phyloP scores from a whole-genome alignment of 2,888 invertebrate genomes.

The Charanyca ferruginea region DNA sequence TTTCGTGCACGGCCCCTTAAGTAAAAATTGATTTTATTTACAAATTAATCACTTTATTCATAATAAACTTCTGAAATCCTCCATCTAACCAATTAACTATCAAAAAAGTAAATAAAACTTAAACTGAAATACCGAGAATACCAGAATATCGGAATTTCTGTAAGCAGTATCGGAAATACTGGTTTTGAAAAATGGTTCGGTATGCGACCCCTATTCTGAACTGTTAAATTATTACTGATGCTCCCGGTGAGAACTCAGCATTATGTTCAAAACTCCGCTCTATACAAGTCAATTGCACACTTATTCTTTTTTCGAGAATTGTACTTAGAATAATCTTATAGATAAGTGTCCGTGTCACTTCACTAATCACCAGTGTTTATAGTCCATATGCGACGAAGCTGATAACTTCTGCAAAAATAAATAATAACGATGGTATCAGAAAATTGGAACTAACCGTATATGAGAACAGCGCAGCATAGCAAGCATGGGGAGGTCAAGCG shows the following conservation, averaged over 20 bases:
- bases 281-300: slow-evolving; percentile 24
- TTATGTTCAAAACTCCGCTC: slow-evolving; percentile 20
- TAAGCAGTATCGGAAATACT: no score
- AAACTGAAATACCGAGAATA: no score
- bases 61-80: no score
- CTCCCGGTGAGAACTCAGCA: background rate
- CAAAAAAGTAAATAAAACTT: no score
- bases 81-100: no score
- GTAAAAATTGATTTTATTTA: no score
- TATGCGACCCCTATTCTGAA: background rate
- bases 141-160: no score
- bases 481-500: no score
- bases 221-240: background rate
- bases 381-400: slow-evolving; percentile 12
- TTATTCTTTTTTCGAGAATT: slow-evolving; percentile 5
- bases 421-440: slow-evolving; percentile 3
- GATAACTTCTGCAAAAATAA: slow-evolving; percentile 21
- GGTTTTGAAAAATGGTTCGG: no score
- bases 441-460: background rate
- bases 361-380: slow-evolving; percentile 18
- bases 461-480: background rate
- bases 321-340: slow-evolving; percentile 32
- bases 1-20: no score
- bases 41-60: no score
- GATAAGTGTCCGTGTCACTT: slow-evolving; percentile 28